Evolutionary conservation across 92 coral and sea anemone genomes (phyloP).

Genomic region (Palythoa grandiflora): DNA sequence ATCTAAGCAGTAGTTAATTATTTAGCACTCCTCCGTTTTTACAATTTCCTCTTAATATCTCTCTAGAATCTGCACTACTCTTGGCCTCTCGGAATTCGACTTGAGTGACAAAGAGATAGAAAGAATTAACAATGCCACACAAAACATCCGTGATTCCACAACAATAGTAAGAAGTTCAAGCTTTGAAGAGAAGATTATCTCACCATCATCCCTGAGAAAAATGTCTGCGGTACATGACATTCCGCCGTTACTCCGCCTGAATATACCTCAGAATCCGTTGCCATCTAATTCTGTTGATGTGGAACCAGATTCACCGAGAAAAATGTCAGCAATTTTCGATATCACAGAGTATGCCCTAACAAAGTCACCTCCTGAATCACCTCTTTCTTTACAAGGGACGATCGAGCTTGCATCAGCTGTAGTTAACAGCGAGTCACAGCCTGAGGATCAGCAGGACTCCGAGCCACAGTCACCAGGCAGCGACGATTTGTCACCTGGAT

Average conservation of each 20-base stretch:
- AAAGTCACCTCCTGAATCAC: slow-evolving; percentile 84
- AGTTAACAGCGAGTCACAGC: background rate
- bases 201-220: slow-evolving; percentile 72
- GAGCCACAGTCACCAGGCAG: background rate
- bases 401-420: slow-evolving; percentile 30
- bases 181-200: slow-evolving; percentile 70
- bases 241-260: slow-evolving; percentile 63
- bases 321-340: slow-evolving; percentile 84
- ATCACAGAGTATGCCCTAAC: slow-evolving; percentile 76
- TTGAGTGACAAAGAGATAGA: slow-evolving; percentile 82
- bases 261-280: slow-evolving; percentile 62
- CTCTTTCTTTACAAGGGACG: slow-evolving; percentile 17
- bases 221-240: slow-evolving; percentile 82
- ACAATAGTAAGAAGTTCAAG: slow-evolving; percentile 71
- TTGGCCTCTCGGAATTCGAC: slow-evolving; percentile 92
- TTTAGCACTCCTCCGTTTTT: background rate
- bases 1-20: too few relatives aligned
- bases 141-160: slow-evolving; percentile 74
- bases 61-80: slow-evolving; percentile 87
- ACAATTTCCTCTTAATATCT: background rate
- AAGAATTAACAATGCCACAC: slow-evolving; percentile 72
- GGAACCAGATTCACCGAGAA: slow-evolving; percentile 65
- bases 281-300: background rate
- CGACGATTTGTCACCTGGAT: slow-evolving; percentile 32
- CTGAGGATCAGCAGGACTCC: background rate